Percentiles rank a stretch among this genome's conserved stretches.
Evolutionary conservation across 2,113 vertebrate species (phyloP).

Genomic region (Alaudala cheleensis): DNA sequence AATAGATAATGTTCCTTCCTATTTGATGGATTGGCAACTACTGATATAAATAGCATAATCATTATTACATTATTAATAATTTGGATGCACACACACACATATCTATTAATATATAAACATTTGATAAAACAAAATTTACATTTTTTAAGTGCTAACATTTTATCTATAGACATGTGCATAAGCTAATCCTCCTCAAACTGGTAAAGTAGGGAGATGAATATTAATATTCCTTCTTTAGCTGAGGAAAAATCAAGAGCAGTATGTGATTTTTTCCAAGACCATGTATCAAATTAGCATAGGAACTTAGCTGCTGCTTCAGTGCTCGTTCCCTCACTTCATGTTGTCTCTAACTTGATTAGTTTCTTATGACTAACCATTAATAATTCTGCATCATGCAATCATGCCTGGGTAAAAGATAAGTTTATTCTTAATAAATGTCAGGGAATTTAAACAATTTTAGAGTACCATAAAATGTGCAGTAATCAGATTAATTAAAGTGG

Average conservation of each 20-base stretch:
- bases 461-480: constrained; percentile 6
- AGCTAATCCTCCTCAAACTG: neutral
- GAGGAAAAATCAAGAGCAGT: neutral
- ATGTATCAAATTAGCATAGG: constrained; percentile 9
- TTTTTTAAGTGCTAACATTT: neutral
- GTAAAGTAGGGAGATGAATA: neutral
- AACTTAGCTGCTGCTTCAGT: neutral
- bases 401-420: neutral
- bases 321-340: constrained; percentile 19
- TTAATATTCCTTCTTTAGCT: neutral
- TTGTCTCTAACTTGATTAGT: constrained; percentile 42
- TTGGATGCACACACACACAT: neutral
- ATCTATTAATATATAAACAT: neutral
- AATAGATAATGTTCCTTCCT: neutral
- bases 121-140: neutral
- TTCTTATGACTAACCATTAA: constrained; percentile 42
- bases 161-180: neutral
- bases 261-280: neutral
- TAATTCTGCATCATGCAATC: constrained; percentile 10
- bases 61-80: neutral
- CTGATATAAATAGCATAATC: neutral
- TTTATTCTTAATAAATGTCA: constrained; percentile 54
- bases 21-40: neutral
- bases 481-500: constrained; percentile 46
- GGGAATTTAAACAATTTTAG: constrained; percentile 10